phyloP scores from a whole-genome alignment of 2,113 vertebrate genomes.

The Trematocara variabile region DNA sequence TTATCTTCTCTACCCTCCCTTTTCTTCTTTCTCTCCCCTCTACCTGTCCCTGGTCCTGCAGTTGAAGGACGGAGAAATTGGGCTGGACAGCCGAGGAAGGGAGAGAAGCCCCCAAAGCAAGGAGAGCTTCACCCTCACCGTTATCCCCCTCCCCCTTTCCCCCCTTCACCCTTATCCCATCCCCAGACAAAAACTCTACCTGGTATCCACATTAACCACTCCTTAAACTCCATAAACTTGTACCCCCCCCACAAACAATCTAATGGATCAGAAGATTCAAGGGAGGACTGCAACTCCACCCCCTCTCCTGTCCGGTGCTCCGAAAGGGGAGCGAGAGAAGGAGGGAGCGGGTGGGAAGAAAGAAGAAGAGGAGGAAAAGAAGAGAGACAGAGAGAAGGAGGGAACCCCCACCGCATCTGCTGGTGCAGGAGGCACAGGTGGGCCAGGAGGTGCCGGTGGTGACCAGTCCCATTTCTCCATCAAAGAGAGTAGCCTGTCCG shows the following conservation, averaged over 20 bases:
- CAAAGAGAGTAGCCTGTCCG: slow-evolving; percentile 90
- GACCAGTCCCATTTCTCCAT: slow-evolving; percentile 89
- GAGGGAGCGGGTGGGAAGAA: slow-evolving; percentile 75
- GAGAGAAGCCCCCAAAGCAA: slow-evolving; percentile 48
- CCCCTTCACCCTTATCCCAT: slow-evolving; percentile 24
- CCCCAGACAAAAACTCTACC: slow-evolving; percentile 43
- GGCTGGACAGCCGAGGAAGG: slow-evolving; percentile 59
- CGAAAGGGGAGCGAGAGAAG: slow-evolving; percentile 69
- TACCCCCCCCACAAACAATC: slow-evolving; percentile 21
- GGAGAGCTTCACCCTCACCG: slow-evolving; percentile 53
- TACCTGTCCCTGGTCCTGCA: slow-evolving; percentile 29
- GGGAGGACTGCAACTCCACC: slow-evolving; percentile 69
- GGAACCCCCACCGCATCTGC: slow-evolving; percentile 12
- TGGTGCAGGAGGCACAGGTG: slow-evolving; percentile 27
- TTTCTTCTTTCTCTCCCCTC: neutral
- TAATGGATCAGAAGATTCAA: slow-evolving; percentile 78
- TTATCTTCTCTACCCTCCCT: neutral
- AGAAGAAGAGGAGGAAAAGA: slow-evolving; percentile 76
- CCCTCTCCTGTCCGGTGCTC: slow-evolving; percentile 59
- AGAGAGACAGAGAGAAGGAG: slow-evolving; percentile 71
- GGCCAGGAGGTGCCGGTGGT: slow-evolving; percentile 14
- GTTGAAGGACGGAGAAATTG: slow-evolving; percentile 72
- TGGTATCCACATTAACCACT: slow-evolving; percentile 25
- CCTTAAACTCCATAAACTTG: slow-evolving; percentile 4
- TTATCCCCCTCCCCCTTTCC: slow-evolving; percentile 48